Conservation (phyloP, 2,888 invertebrate species). For the Drosophila multiciliata region DNA sequence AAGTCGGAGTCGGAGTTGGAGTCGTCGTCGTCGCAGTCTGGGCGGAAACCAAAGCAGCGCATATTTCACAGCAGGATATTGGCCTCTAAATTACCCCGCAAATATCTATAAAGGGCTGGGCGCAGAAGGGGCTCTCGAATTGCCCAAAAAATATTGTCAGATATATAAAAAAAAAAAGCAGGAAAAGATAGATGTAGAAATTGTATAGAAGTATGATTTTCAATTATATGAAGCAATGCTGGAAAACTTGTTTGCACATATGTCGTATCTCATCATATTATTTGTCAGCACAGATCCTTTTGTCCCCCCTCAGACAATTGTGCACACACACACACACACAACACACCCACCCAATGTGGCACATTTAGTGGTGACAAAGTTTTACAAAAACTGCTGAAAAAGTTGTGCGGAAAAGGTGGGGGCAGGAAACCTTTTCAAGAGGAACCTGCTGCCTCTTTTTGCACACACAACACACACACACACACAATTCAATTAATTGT, state of each 20-base stretch:
- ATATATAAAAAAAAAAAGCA: neutral
- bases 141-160: conserved; percentile 55
- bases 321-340: conserved; percentile 13
- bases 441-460: conserved; percentile 41
- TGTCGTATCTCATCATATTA: conserved; percentile 85
- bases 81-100: conserved; percentile 84
- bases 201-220: conserved; percentile 76
- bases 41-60: conserved; percentile 76
- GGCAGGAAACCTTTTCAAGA: conserved; percentile 7
- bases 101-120: conserved; percentile 50
- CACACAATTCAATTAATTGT: conserved; percentile 84
- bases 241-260: conserved; percentile 85
- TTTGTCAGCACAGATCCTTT: conserved; percentile 81
- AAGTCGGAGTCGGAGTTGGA: conserved; percentile 3
- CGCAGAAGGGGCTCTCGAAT: conserved; percentile 29
- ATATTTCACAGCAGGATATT: conserved; percentile 84
- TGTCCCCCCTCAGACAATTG: conserved; percentile 50
- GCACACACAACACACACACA: conserved; percentile 67
- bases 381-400: conserved; percentile 59
- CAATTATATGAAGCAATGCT: conserved; percentile 83
- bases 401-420: neutral
- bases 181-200: neutral
- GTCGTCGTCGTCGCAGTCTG: conserved; percentile 29
- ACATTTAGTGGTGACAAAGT: conserved; percentile 73
- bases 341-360: conserved; percentile 8